A percentile compares a stretch with the other conserved stretches of the same genome.
phyloP scores from a whole-genome alignment of 2,797 vertebrate genomes.

The Lates japonicus region DNA sequence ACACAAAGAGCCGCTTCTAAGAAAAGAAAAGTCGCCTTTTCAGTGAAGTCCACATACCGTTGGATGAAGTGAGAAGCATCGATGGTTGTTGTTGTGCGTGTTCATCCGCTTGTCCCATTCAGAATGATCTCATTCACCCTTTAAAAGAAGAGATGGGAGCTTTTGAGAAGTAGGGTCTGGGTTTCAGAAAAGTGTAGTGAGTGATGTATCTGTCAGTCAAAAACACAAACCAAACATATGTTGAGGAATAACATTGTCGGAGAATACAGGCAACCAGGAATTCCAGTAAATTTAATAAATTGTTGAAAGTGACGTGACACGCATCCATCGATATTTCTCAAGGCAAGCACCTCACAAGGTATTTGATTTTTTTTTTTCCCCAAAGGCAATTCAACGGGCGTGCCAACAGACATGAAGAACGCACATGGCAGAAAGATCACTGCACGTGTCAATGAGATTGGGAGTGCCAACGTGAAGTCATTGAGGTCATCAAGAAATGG shows the following conservation, averaged over 20 bases:
- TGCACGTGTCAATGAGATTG: constrained; percentile 86
- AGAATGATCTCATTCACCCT: neutral
- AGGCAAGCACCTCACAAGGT: neutral
- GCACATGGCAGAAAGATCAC: constrained; percentile 87
- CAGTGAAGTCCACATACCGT: constrained; percentile 87
- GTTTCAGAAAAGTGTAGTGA: neutral
- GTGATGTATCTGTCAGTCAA: neutral
- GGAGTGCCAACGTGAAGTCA: constrained; percentile 87
- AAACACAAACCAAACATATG: neutral
- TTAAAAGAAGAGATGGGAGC: neutral
- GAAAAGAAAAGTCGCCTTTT: constrained; percentile 88
- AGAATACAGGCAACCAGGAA: neutral
- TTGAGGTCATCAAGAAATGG: constrained; percentile 89
- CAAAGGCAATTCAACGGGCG: constrained; percentile 86
- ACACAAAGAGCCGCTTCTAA: constrained; percentile 86
- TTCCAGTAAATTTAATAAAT: neutral
- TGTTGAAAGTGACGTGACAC: neutral
- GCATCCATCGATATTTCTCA: neutral
- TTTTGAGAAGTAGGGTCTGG: neutral
- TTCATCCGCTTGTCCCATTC: neutral
- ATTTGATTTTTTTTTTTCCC: neutral
- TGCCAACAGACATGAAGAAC: constrained; percentile 84
- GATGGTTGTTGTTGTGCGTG: constrained; percentile 84
- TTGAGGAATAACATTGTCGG: neutral
- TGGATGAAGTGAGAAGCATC: constrained; percentile 88